phyloP scores from a whole-genome alignment of 2,797 vertebrate genomes.

The Periparus ater region DNA sequence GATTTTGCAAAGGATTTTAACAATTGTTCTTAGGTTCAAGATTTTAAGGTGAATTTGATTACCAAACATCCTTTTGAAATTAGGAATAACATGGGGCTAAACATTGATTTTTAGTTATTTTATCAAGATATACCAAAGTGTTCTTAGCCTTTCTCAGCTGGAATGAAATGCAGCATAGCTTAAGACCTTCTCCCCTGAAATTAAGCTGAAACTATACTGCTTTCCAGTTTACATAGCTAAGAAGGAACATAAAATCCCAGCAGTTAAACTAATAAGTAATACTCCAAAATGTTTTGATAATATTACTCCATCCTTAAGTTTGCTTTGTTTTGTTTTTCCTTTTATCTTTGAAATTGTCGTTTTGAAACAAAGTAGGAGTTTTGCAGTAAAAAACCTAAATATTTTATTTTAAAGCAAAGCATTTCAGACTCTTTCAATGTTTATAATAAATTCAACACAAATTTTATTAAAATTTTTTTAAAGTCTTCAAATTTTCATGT shows the following conservation, averaged over 20 bases:
- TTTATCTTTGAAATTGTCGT: not conserved
- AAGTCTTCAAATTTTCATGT: not conserved
- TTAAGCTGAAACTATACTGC: not conserved
- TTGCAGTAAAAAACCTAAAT: not conserved
- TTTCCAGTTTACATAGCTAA: not conserved
- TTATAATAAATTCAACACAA: not conserved
- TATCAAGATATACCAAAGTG: not conserved
- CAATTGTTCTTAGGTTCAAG: not conserved
- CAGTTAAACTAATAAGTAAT: not conserved
- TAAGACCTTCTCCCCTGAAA: not conserved
- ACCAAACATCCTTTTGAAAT: not conserved
- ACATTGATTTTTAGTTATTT: not conserved
- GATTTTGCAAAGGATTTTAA: not conserved
- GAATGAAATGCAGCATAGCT: not conserved
- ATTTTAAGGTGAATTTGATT: not conserved
- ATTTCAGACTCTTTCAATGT: not conserved
- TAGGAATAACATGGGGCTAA: not conserved
- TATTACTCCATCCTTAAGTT: not conserved
- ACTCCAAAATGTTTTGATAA: not conserved
- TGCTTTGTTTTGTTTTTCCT: not conserved
- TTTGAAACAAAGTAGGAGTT: not conserved
- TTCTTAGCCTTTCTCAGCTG: not conserved
- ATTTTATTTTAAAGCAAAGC: not conserved
- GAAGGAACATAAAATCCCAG: not conserved
- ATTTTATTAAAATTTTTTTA: not conserved